These are phyloP conservation scores for Lucilia cuprina DNA, from an alignment of 1,140 invertebrate genomes.

Conservation along the genomic window DNA sequence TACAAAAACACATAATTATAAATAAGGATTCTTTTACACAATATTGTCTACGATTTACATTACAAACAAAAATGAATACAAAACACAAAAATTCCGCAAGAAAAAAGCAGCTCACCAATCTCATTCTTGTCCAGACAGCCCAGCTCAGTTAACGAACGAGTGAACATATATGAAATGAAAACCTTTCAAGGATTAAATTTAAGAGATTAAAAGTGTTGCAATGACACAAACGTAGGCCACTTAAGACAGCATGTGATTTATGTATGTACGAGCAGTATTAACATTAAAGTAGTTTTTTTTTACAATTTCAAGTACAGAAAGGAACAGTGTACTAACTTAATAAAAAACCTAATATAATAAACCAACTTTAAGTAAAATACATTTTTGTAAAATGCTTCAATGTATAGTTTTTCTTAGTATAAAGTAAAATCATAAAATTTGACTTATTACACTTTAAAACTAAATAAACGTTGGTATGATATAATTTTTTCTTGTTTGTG, in stretches of 20 bases:
- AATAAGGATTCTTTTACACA: too few relatives aligned
- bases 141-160: not conserved
- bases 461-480: too few relatives aligned
- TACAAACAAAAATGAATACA: not conserved
- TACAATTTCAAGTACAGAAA: not conserved
- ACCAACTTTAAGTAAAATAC: too few relatives aligned
- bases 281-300: not conserved
- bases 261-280: slow-evolving; percentile 9
- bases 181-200: slow-evolving; percentile 21
- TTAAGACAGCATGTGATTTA: slow-evolving; percentile 33
- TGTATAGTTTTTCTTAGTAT: not conserved
- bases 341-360: too few relatives aligned
- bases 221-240: slow-evolving; percentile 32
- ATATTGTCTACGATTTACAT: not conserved
- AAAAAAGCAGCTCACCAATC: not conserved
- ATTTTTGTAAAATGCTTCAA: too few relatives aligned
- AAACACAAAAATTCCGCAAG: not conserved
- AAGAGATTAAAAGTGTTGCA: slow-evolving; percentile 35
- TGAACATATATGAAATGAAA: not conserved
- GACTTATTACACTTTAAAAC: too few relatives aligned
- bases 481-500: too few relatives aligned
- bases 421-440: too few relatives aligned
- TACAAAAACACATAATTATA: too few relatives aligned
- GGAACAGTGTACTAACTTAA: too few relatives aligned
- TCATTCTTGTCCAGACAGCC: not conserved